A percentile compares a stretch with the other conserved stretches of the same genome.
Evolutionary conservation across 2,113 vertebrate genomes (phyloP).

Genomic region (Hypocryptadius cinnamomeus): DNA sequence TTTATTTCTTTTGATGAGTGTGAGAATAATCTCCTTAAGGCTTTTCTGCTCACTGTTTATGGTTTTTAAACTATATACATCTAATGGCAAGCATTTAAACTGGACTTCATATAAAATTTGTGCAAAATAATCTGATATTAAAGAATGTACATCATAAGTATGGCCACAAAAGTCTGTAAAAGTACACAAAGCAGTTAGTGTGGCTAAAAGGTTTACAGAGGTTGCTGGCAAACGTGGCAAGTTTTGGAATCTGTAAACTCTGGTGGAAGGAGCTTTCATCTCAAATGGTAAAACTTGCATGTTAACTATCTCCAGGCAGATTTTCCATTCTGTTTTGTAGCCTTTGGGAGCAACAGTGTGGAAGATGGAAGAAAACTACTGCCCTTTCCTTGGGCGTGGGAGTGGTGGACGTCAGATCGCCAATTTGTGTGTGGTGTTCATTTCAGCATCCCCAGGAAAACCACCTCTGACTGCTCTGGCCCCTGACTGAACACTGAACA

Average conservation of each 20-base stretch:
- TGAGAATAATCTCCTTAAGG: neutral
- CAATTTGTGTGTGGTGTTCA: rapidly evolving
- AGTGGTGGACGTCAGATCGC: rapidly evolving
- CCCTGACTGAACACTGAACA: too few species aligned
- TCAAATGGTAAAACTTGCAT: neutral
- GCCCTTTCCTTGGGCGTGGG: neutral
- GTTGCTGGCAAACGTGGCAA: neutral
- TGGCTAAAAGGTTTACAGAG: neutral
- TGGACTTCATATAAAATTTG: neutral
- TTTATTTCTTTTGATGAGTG: neutral
- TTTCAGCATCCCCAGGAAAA: neutral
- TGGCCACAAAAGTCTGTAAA: neutral
- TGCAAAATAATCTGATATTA: neutral
- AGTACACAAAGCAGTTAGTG: neutral
- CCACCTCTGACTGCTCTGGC: neutral
- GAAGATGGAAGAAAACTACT: neutral
- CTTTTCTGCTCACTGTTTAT: neutral
- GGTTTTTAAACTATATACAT: neutral
- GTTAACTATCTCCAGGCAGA: neutral
- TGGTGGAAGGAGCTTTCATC: neutral
- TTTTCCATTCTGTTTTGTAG: neutral
- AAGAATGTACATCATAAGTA: neutral
- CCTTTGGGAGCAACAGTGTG: neutral
- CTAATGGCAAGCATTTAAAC: neutral
- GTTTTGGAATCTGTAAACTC: neutral